Evolutionary conservation across 2,113 vertebrate species (phyloP), one percentile per base, ranked within the genome.

Genomic region (Tachysurus fulvidraco): DNA sequence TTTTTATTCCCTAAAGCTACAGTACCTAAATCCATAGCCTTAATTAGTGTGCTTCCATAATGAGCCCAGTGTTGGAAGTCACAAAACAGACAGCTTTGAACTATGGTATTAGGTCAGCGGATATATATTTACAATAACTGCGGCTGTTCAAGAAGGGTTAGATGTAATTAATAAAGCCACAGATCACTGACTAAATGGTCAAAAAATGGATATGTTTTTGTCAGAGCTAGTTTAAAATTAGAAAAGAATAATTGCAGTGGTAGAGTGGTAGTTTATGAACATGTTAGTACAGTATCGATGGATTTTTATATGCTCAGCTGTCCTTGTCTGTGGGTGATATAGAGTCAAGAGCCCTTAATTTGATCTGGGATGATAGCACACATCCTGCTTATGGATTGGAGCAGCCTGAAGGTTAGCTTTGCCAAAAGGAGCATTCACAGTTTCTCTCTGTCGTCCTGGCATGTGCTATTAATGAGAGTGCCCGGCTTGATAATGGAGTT

Each of bases 1-100:
- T 36, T 71, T 80, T 67, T 36, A 46, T 82, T 83, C 88, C 64
- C 41, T 60, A 28, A 59, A 21, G 59, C 79, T 85, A 36, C 83
- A 82, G 77, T 73, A 41, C 74, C 83, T 73, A 73, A 77, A 82
- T 85, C 90, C 81, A 73, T 62, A 65, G 65, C 65, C 41, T 84
- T 86, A 90, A 91, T 91, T 90, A 91, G 76, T 71, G 86, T 87
- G 74, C 78, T 41, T 16, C 52, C 25, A 28, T 91, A 87, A 89
- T 60, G 69, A 83, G 78, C 60, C 41, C 74, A 82, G 86, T 28
- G 59, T 81, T 78, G 78, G 57, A 64, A 87, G 87, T 85, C 80
- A 83, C 88, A 88, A 60, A 74, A 83, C 36, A 44, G 79, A 71
- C 25, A 67, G 83, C 88, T 86, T 86, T 83, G 83, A 85, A 76